Conservation (phyloP, 2,888 invertebrate species). For the Spodoptera exigua region DNA sequence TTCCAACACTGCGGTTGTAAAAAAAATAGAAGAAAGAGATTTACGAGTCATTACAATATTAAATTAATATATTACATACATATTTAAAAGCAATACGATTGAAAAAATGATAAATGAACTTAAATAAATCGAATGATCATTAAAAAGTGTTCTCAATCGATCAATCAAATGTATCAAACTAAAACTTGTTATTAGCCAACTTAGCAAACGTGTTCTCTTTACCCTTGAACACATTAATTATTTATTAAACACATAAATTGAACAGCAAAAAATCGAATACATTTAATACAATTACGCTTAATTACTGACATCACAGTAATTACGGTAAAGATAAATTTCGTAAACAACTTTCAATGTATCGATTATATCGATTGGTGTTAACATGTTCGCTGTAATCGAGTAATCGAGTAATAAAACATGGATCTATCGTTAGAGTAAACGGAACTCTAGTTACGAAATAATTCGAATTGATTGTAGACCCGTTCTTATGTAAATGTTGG, state of each 20-base stretch:
- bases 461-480: constrained; percentile 40
- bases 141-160: constrained; percentile 7
- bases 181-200: constrained; percentile 36
- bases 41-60: no score
- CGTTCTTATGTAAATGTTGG: constrained; percentile 61
- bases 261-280: constrained; percentile 47
- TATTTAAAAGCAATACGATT: no score
- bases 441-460: constrained; percentile 42
- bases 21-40: no score
- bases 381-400: constrained; percentile 22
- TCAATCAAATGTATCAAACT: constrained; percentile 27
- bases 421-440: constrained; percentile 32
- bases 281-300: constrained; percentile 40
- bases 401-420: constrained; percentile 37
- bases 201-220: constrained; percentile 30
- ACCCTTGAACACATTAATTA: constrained; percentile 48
- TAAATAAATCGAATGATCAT: neutral
- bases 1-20: no score
- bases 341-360: constrained; percentile 52
- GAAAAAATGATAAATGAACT: neutral
- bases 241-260: constrained; percentile 36
- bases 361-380: constrained; percentile 35
- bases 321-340: constrained; percentile 26
- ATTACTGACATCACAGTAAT: constrained; percentile 40
- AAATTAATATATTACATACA: no score